Conservation (phyloP, 2,113 vertebrate species). For the Hyperoodon ampullatus region DNA sequence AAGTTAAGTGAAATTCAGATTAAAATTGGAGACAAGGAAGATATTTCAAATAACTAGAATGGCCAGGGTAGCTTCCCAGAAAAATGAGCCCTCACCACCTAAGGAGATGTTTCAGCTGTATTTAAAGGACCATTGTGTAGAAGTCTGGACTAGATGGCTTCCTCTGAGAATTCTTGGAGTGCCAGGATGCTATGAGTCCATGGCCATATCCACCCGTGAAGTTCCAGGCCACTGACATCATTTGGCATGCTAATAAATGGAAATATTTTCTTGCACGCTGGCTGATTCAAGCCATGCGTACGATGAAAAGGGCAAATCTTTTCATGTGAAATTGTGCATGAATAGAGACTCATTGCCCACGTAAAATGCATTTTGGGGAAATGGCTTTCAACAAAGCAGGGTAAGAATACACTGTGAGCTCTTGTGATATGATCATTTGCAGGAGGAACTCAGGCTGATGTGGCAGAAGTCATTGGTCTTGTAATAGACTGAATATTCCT, state of each 20-base stretch:
- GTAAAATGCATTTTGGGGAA: constrained; percentile 71
- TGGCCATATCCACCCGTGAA: not conserved
- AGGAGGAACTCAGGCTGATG: constrained; percentile 44
- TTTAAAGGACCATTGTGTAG: not conserved
- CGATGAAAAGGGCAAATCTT: constrained; percentile 78
- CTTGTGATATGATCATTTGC: constrained; percentile 55
- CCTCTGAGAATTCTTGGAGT: constrained; percentile 46
- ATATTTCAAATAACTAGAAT: not conserved
- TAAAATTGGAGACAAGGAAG: constrained; percentile 5
- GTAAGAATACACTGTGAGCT: constrained; percentile 52
- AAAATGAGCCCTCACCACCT: not conserved
- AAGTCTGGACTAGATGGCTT: not conserved
- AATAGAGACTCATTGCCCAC: constrained; percentile 78
- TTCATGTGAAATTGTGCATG: constrained; percentile 80
- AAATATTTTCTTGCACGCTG: constrained; percentile 74
- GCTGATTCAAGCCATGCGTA: constrained; percentile 72
- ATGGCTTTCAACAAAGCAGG: constrained; percentile 74
- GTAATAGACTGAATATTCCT: constrained; percentile 23
- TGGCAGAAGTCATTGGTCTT: constrained; percentile 44
- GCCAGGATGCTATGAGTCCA: constrained; percentile 49
- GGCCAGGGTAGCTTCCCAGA: not conserved
- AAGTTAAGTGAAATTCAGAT: constrained; percentile 49
- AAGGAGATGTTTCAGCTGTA: not conserved
- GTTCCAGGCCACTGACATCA: constrained; percentile 76
- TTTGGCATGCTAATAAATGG: constrained; percentile 79